Evolutionary conservation across 2,113 vertebrate genomes (phyloP), one percentile per base, ranked within the genome.

Genomic region (Istiophorus platypterus): DNA sequence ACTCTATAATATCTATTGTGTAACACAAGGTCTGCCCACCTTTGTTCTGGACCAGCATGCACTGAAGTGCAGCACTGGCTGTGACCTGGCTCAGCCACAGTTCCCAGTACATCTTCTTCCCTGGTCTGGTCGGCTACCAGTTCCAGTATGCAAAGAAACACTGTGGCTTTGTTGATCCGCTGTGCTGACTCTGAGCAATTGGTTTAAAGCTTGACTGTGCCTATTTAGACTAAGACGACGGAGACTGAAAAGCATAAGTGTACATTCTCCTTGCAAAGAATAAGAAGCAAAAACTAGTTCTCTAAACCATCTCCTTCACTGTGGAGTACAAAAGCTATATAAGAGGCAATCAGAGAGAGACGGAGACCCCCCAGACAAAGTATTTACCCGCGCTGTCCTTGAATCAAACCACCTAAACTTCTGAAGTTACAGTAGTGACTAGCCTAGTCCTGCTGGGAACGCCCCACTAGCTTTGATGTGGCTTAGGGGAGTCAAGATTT

Each of bases 41-140:
- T 96, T 94, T 94, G 81, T 91, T 92, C 69, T 87, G 82, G 39
- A 95, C 84, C 74, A 95, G 84, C 85, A 94, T 90, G 72, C 89
- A 94, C 62, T 93, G 93, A 79, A 95, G 56, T 0, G 87, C 88
- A 0, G 92, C 91, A 58, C 82, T 91, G 49, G 91, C 90, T 0
- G 91, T 92, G 77, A 94, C 80, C 74, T 94, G 92, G 88, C 93
- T 95, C 62, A 95, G 89, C 95, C 95, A 95, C 81, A 95, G 80
- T 51, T 96, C 95, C 95, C 95, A 95, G 87, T 95, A 95, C 95
- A 96, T 95, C 86, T 66, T 87, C 76, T 52, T 27, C 26, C 52
- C 37, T 27, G 34, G 26, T 51, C 5, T 37, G 52, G 42, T 84
- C 59, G 61, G 80, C 26, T 72, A 82, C 57, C 31, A 57, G 56